Conservation (phyloP, 2,113 vertebrate genomes). For the Xenopus borealis region DNA sequence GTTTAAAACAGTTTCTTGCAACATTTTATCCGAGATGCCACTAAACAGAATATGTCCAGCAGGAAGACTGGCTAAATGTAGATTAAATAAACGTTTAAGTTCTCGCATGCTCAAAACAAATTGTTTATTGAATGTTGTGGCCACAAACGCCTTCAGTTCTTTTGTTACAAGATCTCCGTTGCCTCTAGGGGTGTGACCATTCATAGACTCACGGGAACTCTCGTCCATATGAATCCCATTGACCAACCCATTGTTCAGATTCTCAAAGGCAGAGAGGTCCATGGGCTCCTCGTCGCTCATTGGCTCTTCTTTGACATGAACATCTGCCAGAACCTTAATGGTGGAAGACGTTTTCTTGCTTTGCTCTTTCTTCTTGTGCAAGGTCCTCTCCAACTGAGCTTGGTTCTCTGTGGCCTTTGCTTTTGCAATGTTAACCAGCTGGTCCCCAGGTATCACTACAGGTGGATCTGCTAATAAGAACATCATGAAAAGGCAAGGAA, state of each 20-base stretch:
- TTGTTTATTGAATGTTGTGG: constrained; percentile 82
- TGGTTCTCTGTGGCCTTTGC: constrained; percentile 75
- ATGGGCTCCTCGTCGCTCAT: constrained; percentile 76
- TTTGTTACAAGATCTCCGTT: constrained; percentile 58
- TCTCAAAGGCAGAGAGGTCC: constrained; percentile 65
- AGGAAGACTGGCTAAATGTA: constrained; percentile 89
- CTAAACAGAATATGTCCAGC: constrained; percentile 78
- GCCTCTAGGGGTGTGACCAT: constrained; percentile 61
- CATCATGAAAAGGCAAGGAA: too few relatives aligned
- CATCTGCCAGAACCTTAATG: constrained; percentile 43
- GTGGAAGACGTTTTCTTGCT: not conserved
- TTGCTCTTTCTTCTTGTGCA: constrained; percentile 68
- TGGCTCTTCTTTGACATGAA: constrained; percentile 74
- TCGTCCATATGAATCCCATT: constrained; percentile 71
- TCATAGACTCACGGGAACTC: constrained; percentile 62
- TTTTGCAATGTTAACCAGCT: constrained; percentile 78
- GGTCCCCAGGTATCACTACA: constrained; percentile 76
- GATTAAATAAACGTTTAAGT: constrained; percentile 92
- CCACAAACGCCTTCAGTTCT: constrained; percentile 88
- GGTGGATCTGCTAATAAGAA: constrained; percentile 54
- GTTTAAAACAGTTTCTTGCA: constrained; percentile 87
- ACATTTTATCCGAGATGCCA: constrained; percentile 88
- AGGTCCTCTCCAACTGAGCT: constrained; percentile 71
- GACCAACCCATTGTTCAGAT: constrained; percentile 67
- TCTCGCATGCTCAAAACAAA: constrained; percentile 92